Percentiles rank a stretch among this genome's conserved stretches.
phyloP scores from a whole-genome alignment of 2,888 invertebrate genomes.

The Tenthredo livida region DNA sequence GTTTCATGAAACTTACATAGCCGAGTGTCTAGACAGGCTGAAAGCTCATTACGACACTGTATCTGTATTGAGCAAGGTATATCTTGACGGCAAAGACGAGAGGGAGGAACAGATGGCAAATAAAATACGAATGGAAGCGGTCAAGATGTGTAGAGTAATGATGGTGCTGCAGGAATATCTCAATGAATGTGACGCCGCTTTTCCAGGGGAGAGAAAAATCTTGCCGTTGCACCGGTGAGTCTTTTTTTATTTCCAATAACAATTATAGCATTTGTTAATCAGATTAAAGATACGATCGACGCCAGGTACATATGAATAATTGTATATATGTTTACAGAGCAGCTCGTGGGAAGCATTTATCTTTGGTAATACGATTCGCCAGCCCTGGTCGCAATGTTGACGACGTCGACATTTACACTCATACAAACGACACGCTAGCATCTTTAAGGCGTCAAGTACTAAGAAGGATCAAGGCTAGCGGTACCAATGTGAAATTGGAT shows the following conservation, averaged over 20 bases:
- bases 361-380: slow-evolving; percentile 92
- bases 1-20: slow-evolving; percentile 95
- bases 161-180: slow-evolving; percentile 97
- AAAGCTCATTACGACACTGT: slow-evolving; percentile 93
- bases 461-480: slow-evolving; percentile 82
- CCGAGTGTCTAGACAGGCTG: slow-evolving; percentile 94
- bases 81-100: slow-evolving; percentile 75
- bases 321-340: slow-evolving; percentile 81
- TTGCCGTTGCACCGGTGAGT: slow-evolving; percentile 89
- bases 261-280: neutral
- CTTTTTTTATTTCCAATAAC: neutral
- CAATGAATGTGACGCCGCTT: slow-evolving; percentile 95
- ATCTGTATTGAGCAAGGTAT: slow-evolving; percentile 81
- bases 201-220: slow-evolving; percentile 92
- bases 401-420: slow-evolving; percentile 95
- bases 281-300: neutral
- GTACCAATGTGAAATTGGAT: slow-evolving; percentile 91
- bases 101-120: slow-evolving; percentile 77
- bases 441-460: slow-evolving; percentile 90
- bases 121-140: slow-evolving; percentile 84
- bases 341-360: slow-evolving; percentile 93
- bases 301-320: slow-evolving; percentile 33
- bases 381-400: slow-evolving; percentile 93
- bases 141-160: slow-evolving; percentile 95
- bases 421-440: slow-evolving; percentile 95